These are phyloP conservation scores for Xanthorhoe designata DNA, from an alignment of 2,888 invertebrate genomes.

Conservation along the genomic window DNA sequence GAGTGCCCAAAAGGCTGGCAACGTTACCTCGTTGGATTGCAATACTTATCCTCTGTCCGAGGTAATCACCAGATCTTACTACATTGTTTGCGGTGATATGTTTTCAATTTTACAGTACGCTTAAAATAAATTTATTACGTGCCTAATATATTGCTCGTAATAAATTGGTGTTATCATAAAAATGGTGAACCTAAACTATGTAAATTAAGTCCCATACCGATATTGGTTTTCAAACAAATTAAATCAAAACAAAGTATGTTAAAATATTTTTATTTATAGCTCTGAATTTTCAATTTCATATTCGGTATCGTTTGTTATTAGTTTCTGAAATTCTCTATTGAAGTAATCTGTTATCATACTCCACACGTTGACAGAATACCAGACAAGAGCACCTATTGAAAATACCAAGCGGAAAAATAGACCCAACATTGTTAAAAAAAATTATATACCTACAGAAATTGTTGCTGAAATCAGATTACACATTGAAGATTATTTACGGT, in stretches of 20 bases:
- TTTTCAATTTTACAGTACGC: no score
- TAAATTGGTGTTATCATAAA: no score
- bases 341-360: constrained; percentile 91
- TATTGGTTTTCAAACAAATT: not conserved
- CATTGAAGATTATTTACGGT: not conserved
- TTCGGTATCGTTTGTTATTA: constrained; percentile 73
- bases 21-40: no score
- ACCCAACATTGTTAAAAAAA: constrained; percentile 83
- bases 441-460: not conserved
- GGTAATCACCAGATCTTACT: no score
- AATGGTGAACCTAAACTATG: no score
- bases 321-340: constrained; percentile 88
- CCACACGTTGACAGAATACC: constrained; percentile 90
- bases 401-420: constrained; percentile 87
- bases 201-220: not conserved
- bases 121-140: no score
- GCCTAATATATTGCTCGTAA: no score
- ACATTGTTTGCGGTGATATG: no score
- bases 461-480: not conserved
- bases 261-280: constrained; percentile 1
- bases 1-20: no score
- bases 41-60: no score
- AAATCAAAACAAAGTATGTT: not conserved
- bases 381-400: constrained; percentile 88
- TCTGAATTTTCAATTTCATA: constrained; percentile 34